Evolutionary conservation across 2,888 invertebrate genomes (phyloP).

Genomic region (Masnerella sp.): DNA sequence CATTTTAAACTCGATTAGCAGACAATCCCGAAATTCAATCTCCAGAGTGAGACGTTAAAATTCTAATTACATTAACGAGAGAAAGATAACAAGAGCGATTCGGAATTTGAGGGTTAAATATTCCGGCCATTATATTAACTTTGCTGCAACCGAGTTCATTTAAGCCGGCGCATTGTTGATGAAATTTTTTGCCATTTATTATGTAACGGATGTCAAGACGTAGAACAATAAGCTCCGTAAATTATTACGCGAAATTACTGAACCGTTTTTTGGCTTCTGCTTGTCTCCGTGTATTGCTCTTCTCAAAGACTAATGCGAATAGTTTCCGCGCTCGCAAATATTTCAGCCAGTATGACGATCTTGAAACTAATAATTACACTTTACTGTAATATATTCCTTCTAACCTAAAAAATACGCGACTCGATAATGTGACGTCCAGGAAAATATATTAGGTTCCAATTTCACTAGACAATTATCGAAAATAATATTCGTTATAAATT

Average conservation of each 20-base stretch:
- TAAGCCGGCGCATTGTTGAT: constrained; percentile 2
- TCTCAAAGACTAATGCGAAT: constrained; percentile 50
- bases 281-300: constrained; percentile 34
- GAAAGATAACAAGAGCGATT: too few species aligned
- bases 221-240: constrained; percentile 28
- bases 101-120: too few species aligned
- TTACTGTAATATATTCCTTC: constrained; percentile 36
- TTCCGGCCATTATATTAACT: too few species aligned
- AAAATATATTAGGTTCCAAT: constrained; percentile 32
- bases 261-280: constrained; percentile 24
- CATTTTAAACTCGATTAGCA: too few species aligned
- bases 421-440: constrained; percentile 22
- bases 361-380: constrained; percentile 50
- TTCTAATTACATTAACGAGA: too few species aligned
- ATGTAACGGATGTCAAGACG: constrained; percentile 14
- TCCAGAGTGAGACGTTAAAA: too few species aligned
- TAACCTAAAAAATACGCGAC: constrained; percentile 12
- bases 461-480: too few species aligned
- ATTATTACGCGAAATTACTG: constrained; percentile 37
- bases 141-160: too few species aligned
- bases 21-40: too few species aligned
- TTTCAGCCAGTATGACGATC: constrained; percentile 46
- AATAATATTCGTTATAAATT: too few species aligned
- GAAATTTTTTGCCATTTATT: constrained; percentile 17
- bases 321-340: constrained; percentile 34